These are phyloP conservation scores for Calcarius lapponicus DNA, from an alignment of 2,797 vertebrate genomes.

Conservation along the genomic window DNA sequence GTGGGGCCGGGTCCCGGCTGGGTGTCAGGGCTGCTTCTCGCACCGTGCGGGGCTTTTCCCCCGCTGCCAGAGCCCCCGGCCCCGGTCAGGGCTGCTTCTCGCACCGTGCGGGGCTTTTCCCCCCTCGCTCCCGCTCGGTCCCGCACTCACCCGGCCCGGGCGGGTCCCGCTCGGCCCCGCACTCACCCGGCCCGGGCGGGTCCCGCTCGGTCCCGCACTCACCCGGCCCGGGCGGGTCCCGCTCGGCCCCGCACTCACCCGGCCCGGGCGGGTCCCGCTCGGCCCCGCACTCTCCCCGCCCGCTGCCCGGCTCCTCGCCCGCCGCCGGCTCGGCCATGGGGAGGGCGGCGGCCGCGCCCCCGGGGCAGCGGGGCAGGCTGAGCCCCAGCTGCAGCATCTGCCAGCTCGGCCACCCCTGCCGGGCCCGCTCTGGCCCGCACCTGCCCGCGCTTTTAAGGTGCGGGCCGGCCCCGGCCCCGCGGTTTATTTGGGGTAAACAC, in stretches of 20 bases:
- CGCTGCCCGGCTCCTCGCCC: neutral
- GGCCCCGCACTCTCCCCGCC: too few species aligned
- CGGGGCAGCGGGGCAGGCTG: neutral
- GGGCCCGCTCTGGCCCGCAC: neutral
- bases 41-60: neutral
- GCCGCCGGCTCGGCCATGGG: neutral
- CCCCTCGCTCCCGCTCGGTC: neutral
- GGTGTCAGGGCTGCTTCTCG: neutral
- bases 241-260: too few species aligned
- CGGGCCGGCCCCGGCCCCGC: neutral
- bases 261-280: neutral
- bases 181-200: neutral
- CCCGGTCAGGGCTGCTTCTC: too few species aligned
- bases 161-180: too few species aligned
- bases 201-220: neutral
- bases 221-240: neutral
- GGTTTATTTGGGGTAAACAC: constrained; percentile 65
- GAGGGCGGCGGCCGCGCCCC: neutral
- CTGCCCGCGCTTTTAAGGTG: neutral
- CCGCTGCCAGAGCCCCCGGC: neutral
- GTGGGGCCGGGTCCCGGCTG: neutral
- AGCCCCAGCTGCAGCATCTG: constrained; percentile 36
- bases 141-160: too few species aligned
- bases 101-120: too few species aligned
- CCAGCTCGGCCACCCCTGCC: neutral